These are phyloP conservation scores for Styela plicata DNA, from an alignment of 23 tunicate genomes.

Conservation along the genomic window DNA sequence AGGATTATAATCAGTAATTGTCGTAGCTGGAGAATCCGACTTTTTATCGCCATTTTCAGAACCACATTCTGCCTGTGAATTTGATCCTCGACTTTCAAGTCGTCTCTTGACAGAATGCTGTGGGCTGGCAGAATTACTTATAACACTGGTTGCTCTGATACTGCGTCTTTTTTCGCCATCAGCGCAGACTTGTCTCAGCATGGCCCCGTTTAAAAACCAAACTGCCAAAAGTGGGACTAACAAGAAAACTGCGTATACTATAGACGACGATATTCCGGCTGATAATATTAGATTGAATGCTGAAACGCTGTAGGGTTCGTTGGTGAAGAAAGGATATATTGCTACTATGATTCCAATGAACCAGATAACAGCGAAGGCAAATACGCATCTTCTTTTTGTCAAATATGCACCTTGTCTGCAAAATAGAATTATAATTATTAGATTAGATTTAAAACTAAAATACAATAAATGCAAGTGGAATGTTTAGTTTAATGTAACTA, in stretches of 20 bases:
- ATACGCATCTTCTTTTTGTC: constrained; percentile 42
- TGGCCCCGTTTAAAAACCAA: constrained; percentile 73
- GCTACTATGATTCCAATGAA: constrained; percentile 37
- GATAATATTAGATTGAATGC: constrained; percentile 55
- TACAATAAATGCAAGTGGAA: too few relatives aligned
- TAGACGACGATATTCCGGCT: constrained; percentile 29
- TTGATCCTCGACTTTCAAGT: not conserved
- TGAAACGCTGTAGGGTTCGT: constrained; percentile 25
- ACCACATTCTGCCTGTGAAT: not conserved
- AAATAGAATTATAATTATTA: too few relatives aligned
- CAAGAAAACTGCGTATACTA: constrained; percentile 46
- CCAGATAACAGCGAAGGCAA: constrained; percentile 51
- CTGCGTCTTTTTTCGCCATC: constrained; percentile 54
- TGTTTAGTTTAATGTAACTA: too few relatives aligned
- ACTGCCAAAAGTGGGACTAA: constrained; percentile 58
- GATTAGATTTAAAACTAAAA: too few relatives aligned
- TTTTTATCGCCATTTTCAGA: not conserved
- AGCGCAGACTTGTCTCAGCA: constrained; percentile 59
- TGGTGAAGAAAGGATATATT: constrained; percentile 48
- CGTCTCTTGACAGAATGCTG: not conserved
- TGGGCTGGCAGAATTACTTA: not conserved
- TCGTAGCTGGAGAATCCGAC: not conserved
- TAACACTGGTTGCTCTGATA: constrained; percentile 17
- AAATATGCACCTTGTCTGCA: constrained; percentile 53
- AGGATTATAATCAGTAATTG: not conserved